Conservation (phyloP, 2,113 vertebrate species). For the Chloropsis cyanopogon region DNA sequence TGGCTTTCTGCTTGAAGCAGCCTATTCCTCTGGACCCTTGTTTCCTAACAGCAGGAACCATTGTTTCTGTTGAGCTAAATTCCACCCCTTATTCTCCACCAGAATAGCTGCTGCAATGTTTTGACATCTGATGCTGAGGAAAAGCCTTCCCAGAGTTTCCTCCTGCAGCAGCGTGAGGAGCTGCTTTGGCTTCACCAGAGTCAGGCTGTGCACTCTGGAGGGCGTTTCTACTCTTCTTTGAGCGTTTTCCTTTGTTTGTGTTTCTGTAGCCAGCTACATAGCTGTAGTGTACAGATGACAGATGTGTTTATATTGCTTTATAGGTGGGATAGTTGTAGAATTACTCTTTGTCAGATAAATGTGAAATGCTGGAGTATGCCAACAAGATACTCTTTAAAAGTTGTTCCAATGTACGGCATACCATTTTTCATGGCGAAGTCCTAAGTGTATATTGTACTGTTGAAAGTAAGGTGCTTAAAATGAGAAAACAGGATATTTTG, state of each 20-base stretch:
- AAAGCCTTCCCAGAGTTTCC: background rate
- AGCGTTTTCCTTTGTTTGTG: background rate
- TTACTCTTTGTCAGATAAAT: background rate
- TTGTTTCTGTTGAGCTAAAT: background rate
- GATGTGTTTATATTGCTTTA: background rate
- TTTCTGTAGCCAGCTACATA: background rate
- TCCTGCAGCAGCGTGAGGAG: fast-evolving
- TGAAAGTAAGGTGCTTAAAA: background rate
- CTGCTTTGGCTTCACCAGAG: background rate
- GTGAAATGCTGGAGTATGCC: background rate
- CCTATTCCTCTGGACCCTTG: background rate
- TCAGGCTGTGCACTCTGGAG: background rate
- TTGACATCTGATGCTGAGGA: background rate
- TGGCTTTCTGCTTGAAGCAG: background rate
- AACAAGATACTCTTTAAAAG: background rate
- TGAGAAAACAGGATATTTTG: background rate
- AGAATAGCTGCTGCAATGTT: background rate
- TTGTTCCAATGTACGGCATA: background rate
- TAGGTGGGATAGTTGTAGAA: background rate
- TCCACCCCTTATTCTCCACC: background rate
- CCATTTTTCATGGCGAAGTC: background rate
- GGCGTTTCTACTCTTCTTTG: background rate
- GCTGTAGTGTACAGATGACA: background rate
- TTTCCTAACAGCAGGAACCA: background rate
- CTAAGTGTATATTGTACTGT: background rate